A percentile compares a stretch with the other conserved stretches of the same genome.
These are phyloP conservation scores for Phaenicophaeus curvirostris DNA, from an alignment of 2,797 vertebrate species.

Conservation along the genomic window DNA sequence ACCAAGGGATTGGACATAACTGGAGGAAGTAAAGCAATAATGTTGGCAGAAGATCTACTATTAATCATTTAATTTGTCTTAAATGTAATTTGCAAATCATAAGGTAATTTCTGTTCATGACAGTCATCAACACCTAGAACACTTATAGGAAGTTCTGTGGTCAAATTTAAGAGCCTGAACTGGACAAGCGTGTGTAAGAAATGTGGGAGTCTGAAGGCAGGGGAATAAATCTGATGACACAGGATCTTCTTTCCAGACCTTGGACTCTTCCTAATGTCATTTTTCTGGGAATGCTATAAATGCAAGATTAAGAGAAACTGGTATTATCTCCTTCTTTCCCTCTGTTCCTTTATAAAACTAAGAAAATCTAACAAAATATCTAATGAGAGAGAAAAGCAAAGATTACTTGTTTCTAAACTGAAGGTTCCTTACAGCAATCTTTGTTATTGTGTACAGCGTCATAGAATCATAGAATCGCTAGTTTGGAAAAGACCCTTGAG, in stretches of 20 bases:
- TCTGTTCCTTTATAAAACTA: not conserved
- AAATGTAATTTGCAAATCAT: not conserved
- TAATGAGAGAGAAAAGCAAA: not conserved
- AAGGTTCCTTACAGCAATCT: not conserved
- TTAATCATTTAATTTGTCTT: not conserved
- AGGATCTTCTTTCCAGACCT: not conserved
- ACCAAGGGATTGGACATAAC: not conserved
- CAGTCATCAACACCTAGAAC: not conserved
- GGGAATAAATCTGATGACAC: not conserved
- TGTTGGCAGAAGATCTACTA: not conserved
- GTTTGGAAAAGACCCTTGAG: too few species aligned
- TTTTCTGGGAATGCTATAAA: not conserved
- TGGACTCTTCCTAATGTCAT: not conserved
- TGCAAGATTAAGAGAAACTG: not conserved
- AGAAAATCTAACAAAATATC: not conserved
- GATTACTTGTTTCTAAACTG: not conserved
- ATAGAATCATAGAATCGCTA: not conserved
- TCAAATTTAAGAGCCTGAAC: not conserved
- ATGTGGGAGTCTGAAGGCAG: not conserved
- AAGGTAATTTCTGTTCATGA: not conserved
- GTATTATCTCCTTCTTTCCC: not conserved
- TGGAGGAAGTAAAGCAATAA: not conserved
- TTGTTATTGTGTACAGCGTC: not conserved
- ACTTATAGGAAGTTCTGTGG: not conserved
- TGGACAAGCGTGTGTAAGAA: not conserved